Evolutionary conservation across 2,888 invertebrate genomes (phyloP).

Genomic region (Dryococelus australis): DNA sequence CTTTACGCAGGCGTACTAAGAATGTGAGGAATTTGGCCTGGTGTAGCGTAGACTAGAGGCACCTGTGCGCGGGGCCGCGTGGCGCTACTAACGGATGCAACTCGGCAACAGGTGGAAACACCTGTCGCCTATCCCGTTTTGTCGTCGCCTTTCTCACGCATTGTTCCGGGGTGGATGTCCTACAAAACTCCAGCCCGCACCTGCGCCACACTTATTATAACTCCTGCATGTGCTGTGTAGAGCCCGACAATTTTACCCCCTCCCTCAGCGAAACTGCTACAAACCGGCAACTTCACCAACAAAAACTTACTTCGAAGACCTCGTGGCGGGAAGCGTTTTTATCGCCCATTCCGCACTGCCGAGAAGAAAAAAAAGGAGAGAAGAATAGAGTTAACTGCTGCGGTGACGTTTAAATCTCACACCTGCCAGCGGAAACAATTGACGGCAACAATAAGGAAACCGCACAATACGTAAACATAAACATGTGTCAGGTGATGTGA

Average conservation of each 20-base stretch:
- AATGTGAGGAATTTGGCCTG: background rate
- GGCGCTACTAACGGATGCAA: background rate
- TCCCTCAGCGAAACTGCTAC: no score
- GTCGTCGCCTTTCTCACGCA: background rate
- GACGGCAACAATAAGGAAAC: background rate
- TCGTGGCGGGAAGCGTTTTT: no score
- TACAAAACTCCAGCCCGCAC: background rate
- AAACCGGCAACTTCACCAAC: no score
- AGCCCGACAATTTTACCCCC: no score
- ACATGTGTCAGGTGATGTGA: background rate
- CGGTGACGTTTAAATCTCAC: background rate
- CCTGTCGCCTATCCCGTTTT: background rate
- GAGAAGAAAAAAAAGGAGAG: background rate
- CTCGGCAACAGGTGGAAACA: conserved; percentile 4
- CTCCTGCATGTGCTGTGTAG: background rate
- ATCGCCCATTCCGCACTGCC: no score
- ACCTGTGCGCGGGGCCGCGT: background rate
- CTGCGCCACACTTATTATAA: background rate
- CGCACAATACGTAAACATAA: background rate
- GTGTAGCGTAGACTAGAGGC: background rate
- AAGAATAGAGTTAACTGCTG: background rate
- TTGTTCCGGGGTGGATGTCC: background rate
- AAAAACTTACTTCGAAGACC: no score
- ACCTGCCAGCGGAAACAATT: conserved; percentile 9
- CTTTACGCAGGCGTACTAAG: background rate